These are phyloP conservation scores for Propsilocerus akamusi DNA, from an alignment of 1,140 invertebrate species.

Conservation along the genomic window DNA sequence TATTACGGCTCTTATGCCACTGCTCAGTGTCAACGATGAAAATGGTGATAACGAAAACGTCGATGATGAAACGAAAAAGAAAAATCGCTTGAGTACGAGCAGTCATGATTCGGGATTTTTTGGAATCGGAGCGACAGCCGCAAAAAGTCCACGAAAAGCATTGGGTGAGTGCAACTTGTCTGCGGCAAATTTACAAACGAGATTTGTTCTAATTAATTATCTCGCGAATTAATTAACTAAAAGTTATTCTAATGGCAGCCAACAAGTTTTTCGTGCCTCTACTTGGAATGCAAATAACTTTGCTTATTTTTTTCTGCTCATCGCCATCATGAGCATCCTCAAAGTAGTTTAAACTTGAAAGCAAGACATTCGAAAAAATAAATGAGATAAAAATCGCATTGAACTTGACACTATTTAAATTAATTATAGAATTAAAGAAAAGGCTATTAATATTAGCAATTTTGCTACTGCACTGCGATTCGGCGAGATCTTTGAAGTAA, in stretches of 20 bases:
- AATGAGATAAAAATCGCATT: neutral
- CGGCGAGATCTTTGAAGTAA: too few species aligned
- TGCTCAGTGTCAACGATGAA: neutral
- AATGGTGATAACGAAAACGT: constrained; percentile 12
- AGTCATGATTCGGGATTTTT: constrained; percentile 25
- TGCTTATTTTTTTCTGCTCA: neutral
- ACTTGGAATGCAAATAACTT: neutral
- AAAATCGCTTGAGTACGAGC: constrained; percentile 24
- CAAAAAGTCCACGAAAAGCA: constrained; percentile 24
- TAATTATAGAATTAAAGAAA: neutral
- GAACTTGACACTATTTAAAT: neutral
- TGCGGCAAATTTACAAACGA: too few species aligned
- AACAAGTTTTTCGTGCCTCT: constrained; percentile 14
- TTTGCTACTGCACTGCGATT: too few species aligned
- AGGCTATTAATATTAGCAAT: too few species aligned
- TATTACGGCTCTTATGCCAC: neutral
- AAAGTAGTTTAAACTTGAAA: too few species aligned
- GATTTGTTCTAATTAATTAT: too few species aligned
- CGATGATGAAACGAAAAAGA: neutral
- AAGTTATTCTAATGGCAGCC: constrained; percentile 11
- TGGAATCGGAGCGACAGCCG: constrained; percentile 18
- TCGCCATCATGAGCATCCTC: neutral
- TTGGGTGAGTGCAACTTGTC: constrained; percentile 15
- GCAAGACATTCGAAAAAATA: too few species aligned
- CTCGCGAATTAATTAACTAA: neutral